phyloP scores from a whole-genome alignment of 2,888 invertebrate species.

The Alloplasta piceator region DNA sequence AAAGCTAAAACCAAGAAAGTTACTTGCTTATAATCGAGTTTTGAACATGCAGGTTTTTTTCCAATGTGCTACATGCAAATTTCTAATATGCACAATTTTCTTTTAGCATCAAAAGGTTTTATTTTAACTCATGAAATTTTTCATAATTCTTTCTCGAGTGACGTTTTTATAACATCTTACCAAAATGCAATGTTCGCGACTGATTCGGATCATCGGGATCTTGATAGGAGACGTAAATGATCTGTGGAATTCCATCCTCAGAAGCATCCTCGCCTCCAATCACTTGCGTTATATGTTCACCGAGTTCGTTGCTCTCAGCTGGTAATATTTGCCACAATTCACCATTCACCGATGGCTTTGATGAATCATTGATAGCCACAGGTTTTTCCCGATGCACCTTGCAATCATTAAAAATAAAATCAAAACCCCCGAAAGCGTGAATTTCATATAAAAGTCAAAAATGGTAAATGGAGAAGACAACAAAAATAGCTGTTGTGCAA shows the following conservation, averaged over 20 bases:
- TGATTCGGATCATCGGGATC: conserved; percentile 83
- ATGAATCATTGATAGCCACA: conserved; percentile 67
- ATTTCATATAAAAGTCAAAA: too few relatives aligned
- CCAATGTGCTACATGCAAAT: background rate
- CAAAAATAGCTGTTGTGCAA: too few relatives aligned
- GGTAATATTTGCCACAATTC: conserved; percentile 81
- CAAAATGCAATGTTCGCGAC: conserved; percentile 81
- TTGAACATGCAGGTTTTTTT: too few relatives aligned
- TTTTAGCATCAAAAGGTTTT: conserved; percentile 8
- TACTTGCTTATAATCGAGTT: too few relatives aligned
- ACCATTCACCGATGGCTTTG: conserved; percentile 70
- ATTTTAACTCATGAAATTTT: conserved; percentile 1
- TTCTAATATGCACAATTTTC: background rate
- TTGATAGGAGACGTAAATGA: conserved; percentile 84
- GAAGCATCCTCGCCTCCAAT: conserved; percentile 76
- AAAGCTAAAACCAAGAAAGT: too few relatives aligned
- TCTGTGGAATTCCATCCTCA: conserved; percentile 82
- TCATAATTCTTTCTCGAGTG: conserved; percentile 16
- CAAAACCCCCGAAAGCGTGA: too few relatives aligned
- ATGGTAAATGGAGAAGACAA: too few relatives aligned
- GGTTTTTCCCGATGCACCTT: conserved; percentile 80
- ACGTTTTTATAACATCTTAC: conserved; percentile 62
- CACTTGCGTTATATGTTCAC: conserved; percentile 78
- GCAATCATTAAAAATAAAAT: conserved; percentile 19
- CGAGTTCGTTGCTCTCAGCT: conserved; percentile 72